Evolutionary conservation across 2,888 invertebrate species (phyloP).

Genomic region (Diarsia mendica): DNA sequence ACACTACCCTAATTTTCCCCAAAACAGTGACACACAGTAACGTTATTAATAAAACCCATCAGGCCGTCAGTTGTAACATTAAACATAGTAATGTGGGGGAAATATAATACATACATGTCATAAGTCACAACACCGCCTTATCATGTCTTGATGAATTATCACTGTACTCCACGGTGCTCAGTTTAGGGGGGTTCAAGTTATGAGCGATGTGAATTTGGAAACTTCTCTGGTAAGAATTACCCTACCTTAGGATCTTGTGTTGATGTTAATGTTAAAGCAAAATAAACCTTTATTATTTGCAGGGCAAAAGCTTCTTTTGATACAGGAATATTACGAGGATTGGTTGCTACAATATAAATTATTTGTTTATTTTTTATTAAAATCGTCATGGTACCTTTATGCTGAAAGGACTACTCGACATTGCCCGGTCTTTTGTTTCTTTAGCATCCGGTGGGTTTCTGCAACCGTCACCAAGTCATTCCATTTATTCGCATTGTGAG

Average conservation of each 20-base stretch:
- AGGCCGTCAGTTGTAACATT: constrained; percentile 53
- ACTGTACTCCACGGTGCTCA: constrained; percentile 66
- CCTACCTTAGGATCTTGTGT: not conserved
- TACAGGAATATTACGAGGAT: not conserved
- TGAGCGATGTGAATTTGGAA: constrained; percentile 37
- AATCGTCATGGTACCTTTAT: not conserved
- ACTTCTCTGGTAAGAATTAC: constrained; percentile 9
- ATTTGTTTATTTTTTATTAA: no score
- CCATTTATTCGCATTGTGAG: not conserved
- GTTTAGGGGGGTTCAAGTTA: constrained; percentile 59
- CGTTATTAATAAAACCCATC: constrained; percentile 59
- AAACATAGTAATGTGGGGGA: constrained; percentile 68
- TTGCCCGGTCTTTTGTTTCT: not conserved
- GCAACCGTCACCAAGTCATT: not conserved
- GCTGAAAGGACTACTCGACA: not conserved
- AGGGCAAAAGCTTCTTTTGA: not conserved
- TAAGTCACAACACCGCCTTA: constrained; percentile 83
- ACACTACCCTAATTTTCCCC: constrained; percentile 24
- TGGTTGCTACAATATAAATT: not conserved
- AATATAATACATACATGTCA: constrained; percentile 79
- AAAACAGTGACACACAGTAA: constrained; percentile 29
- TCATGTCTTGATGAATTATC: constrained; percentile 86
- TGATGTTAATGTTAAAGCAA: not conserved
- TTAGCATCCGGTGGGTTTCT: not conserved
- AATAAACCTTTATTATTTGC: not conserved